phyloP scores from a whole-genome alignment of 2,888 invertebrate species.

The Carterocephalus palaemon region DNA sequence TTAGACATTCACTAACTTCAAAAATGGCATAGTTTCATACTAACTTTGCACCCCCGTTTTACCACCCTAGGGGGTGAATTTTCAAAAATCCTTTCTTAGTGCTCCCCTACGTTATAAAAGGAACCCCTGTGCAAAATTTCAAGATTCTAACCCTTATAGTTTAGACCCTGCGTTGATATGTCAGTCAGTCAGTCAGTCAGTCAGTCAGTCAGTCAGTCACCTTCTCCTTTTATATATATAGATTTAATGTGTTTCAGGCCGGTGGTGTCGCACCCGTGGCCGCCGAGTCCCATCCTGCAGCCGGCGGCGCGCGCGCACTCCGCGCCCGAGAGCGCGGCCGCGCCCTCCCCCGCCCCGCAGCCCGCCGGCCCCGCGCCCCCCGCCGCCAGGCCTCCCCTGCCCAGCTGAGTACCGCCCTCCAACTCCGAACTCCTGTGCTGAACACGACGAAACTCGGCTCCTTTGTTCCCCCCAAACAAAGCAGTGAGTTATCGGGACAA shows the following conservation, averaged over 20 bases:
- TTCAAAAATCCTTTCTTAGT: no score
- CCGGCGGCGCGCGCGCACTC: constrained; percentile 85
- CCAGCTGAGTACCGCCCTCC: constrained; percentile 79
- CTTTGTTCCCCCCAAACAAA: constrained; percentile 63
- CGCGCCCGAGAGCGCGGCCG: constrained; percentile 82
- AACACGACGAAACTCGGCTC: constrained; percentile 78
- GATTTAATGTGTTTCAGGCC: constrained; percentile 68
- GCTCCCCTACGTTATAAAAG: no score
- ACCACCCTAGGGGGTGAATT: no score
- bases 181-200: no score
- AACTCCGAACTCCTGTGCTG: constrained; percentile 80
- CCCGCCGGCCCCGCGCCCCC: constrained; percentile 66
- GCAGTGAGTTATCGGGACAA: constrained; percentile 59
- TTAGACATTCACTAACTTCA: no score
- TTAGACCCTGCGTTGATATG: no score
- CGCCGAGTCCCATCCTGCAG: constrained; percentile 87
- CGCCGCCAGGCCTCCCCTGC: constrained; percentile 63
- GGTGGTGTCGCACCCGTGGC: constrained; percentile 86
- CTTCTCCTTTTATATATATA: no score
- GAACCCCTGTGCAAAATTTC: no score
- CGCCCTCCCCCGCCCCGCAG: constrained; percentile 67
- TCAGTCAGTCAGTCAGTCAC: no score
- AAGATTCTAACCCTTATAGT: no score
- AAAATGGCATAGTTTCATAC: no score
- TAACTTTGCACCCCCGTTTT: no score